phyloP scores from a whole-genome alignment of 2,113 vertebrate genomes.

The Saimiri boliviensis region DNA sequence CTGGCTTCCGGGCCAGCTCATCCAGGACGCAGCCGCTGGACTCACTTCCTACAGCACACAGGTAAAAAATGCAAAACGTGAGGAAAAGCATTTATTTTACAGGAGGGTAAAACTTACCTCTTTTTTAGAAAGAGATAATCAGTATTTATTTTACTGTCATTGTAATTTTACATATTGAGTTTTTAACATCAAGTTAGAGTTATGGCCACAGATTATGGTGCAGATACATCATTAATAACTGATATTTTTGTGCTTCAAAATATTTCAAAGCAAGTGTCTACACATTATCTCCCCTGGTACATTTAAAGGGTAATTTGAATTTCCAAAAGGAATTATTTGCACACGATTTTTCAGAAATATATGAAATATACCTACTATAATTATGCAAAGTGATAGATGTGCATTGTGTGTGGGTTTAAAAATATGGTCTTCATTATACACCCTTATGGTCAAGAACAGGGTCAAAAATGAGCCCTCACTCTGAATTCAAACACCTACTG shows the following conservation, averaged over 20 bases:
- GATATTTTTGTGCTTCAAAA: background rate
- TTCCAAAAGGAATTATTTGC: background rate
- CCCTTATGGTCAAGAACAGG: background rate
- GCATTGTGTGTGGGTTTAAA: background rate
- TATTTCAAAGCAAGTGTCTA: background rate
- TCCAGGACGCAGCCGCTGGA: rapidly evolving
- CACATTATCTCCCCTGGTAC: background rate
- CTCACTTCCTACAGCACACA: background rate
- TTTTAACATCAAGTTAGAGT: background rate
- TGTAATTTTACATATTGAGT: background rate
- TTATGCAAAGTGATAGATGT: rapidly evolving
- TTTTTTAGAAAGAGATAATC: too few species aligned
- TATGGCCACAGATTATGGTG: background rate
- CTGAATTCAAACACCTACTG: background rate
- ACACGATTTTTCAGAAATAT: background rate
- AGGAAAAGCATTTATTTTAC: too few species aligned
- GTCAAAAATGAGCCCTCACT: background rate
- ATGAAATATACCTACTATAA: background rate
- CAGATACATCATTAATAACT: background rate
- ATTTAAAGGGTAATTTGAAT: background rate
- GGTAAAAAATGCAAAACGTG: rapidly evolving
- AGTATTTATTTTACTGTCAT: background rate
- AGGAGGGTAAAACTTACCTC: too few species aligned
- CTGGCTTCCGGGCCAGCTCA: rapidly evolving
- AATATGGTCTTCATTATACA: rapidly evolving